A percentile compares a stretch with the other conserved stretches of the same genome.
Evolutionary conservation across 2,888 invertebrate species (phyloP).

Genomic region (Anarsia innoxiella): DNA sequence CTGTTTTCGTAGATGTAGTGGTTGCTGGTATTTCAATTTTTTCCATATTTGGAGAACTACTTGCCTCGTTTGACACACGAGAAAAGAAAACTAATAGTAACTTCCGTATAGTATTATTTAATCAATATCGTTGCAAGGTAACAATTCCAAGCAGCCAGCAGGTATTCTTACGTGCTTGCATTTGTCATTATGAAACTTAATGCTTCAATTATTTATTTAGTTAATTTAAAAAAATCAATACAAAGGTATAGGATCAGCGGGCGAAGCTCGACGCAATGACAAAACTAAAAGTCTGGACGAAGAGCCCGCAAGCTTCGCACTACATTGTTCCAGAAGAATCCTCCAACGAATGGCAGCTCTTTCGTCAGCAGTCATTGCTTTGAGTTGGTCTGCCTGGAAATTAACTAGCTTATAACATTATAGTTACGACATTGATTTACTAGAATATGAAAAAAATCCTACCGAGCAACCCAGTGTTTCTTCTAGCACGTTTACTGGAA

Average conservation of each 20-base stretch:
- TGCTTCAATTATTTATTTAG: too few species aligned
- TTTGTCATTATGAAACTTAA: too few species aligned
- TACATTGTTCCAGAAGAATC: constrained; percentile 78
- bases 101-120: not conserved
- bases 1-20: constrained; percentile 29
- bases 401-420: too few species aligned
- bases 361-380: constrained; percentile 61
- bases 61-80: too few species aligned
- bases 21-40: constrained; percentile 20
- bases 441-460: too few species aligned
- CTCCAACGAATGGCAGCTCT: constrained; percentile 78
- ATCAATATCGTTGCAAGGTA: constrained; percentile 4
- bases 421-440: too few species aligned
- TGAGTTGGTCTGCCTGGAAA: constrained; percentile 68
- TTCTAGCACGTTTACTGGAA: constrained; percentile 76
- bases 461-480: constrained; percentile 75
- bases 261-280: constrained; percentile 43
- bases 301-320: constrained; percentile 64
- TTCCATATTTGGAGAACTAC: not conserved
- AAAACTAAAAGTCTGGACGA: constrained; percentile 50
- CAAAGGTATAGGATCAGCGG: constrained; percentile 59
- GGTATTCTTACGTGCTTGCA: too few species aligned
- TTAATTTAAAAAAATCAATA: constrained; percentile 30
- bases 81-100: not conserved
- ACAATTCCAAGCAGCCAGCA: too few species aligned